Evolutionary conservation across 2,113 vertebrate genomes (phyloP), one percentile per base, ranked within the genome.

Genomic region (Cyanocitta stelleri): DNA sequence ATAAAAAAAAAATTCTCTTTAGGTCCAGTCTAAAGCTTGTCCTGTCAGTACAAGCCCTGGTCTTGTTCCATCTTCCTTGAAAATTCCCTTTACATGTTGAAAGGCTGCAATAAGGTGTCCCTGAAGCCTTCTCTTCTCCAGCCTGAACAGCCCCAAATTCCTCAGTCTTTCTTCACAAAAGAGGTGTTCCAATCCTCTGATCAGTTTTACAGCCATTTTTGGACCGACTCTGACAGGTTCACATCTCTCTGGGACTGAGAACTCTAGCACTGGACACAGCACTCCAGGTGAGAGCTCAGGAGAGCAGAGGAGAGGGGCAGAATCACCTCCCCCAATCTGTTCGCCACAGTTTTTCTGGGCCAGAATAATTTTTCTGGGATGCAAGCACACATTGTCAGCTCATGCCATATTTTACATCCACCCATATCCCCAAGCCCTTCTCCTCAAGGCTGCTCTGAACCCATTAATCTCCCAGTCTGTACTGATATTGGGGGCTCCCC

Each of bases 401-500:
- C 20, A 16, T 16, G 5, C 20, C 24, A 13, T 27, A 11, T 20
- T 87, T 63, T 58, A 35, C 24, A 46, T 19, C 6, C 20, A n/a
- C 17, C 46, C 9, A 7, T 46, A 54, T 35, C 3, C 18, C 5
- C 8, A 59, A 59, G 18, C 8, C 33, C 23, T 54, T 46, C 8
- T 69, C 18, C 39, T 69, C 18, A 62, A 37, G 18, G 12, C 9
- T 20, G 15, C 8, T 56, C 29, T 78, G 22, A 61, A 39, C 5
- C 16, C 16, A n/a, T 16, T 59, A 16, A 48, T 12, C 10, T 35
- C 13, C 12, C 48, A 35, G 14, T n/a, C 15, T 2, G 0, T 51
- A 27, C 6, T n/a, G 32, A 16, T 39, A 16, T 0, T 17, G 13
- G 2, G 2, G 23, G 4, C 13, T 80, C 16, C 2, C 19, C 10